These are phyloP conservation scores for Ascidia mentula DNA, from an alignment of 23 tunicate species.

Conservation along the genomic window DNA sequence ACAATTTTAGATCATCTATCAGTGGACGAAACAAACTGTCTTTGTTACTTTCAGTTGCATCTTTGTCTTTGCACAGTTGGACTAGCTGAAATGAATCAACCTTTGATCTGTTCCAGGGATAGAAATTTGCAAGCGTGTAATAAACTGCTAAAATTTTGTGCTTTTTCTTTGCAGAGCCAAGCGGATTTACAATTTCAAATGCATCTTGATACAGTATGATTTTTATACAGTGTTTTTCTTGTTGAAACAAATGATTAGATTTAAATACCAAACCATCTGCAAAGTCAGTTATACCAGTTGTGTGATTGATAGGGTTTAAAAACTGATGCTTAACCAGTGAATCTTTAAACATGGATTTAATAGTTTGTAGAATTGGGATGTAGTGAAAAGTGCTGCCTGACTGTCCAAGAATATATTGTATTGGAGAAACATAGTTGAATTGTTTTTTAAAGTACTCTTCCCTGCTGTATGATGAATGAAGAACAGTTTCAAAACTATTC, in stretches of 20 bases:
- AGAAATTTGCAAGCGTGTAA: conserved; percentile 39
- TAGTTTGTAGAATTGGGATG: conserved; percentile 27
- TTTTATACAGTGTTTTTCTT: conserved; percentile 1
- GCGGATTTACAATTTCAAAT: conserved; percentile 43
- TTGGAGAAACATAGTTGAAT: not conserved
- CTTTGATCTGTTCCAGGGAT: conserved; percentile 19
- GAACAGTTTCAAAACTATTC: not conserved
- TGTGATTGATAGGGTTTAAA: not conserved
- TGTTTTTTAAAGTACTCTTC: not conserved
- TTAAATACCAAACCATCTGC: conserved; percentile 44
- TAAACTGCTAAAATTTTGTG: conserved; percentile 54
- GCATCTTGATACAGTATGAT: conserved; percentile 41
- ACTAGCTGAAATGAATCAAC: conserved; percentile 38
- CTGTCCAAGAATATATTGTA: not conserved
- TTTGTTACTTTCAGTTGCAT: not conserved
- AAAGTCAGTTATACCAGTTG: conserved; percentile 1
- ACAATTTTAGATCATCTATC: conserved; percentile 19
- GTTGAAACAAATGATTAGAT: conserved; percentile 14
- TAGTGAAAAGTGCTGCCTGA: conserved; percentile 21
- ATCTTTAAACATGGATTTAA: conserved; percentile 12
- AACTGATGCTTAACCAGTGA: conserved; percentile 22
- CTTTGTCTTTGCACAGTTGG: conserved; percentile 28
- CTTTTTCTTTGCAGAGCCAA: conserved; percentile 32
- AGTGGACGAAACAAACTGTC: conserved; percentile 24
- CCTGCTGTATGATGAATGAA: not conserved